Evolutionary conservation across 2,888 invertebrate genomes (phyloP), one percentile per base, ranked within the genome.

Genomic region (Axea sp.): DNA sequence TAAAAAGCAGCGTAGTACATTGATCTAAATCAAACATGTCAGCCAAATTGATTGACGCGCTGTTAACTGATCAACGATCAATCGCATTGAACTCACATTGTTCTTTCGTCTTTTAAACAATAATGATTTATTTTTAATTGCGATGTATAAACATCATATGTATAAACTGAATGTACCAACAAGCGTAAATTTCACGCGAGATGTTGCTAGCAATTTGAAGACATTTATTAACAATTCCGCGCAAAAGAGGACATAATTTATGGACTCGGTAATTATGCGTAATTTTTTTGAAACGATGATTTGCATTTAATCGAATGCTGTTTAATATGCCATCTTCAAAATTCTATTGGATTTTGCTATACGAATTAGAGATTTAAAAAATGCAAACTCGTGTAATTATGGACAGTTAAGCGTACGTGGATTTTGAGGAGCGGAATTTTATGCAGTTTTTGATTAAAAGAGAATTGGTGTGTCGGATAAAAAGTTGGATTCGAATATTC

Each of bases 31-130:
- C n/a, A n/a, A n/a, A n/a, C n/a, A n/a, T n/a, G n/a, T n/a, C n/a
- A n/a, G n/a, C n/a, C n/a, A n/a, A n/a, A n/a, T n/a, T 64, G 62
- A 64, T 53, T 33, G 64, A 64, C 43, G 37, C 28, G 26, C 19
- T 8, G 12, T 3, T 37, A 30, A 37, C 35, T 45, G 47, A 47
- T 47, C 24, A 14, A 8, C 24, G 15, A 55, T 67, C 47, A 57
- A 55, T 57, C 55, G 4, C 7, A 55, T 14, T 28, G 12, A 19
- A 43, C 28, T 33, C 3, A 35, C 30, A 47, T 47, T 55, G 68
- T 68, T 59, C 4, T 17, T 1, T 33, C 33, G 14, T 33, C 22
- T 1, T 12, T 28, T 1, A 45, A 45, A 47, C 45, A 57, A 37
- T 57, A 30, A 30, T 14, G 8, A 43, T 26, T 33, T 47, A 47